These are phyloP conservation scores for Vulpes vulpes DNA, from an alignment of 2,113 vertebrate species.

Conservation along the genomic window DNA sequence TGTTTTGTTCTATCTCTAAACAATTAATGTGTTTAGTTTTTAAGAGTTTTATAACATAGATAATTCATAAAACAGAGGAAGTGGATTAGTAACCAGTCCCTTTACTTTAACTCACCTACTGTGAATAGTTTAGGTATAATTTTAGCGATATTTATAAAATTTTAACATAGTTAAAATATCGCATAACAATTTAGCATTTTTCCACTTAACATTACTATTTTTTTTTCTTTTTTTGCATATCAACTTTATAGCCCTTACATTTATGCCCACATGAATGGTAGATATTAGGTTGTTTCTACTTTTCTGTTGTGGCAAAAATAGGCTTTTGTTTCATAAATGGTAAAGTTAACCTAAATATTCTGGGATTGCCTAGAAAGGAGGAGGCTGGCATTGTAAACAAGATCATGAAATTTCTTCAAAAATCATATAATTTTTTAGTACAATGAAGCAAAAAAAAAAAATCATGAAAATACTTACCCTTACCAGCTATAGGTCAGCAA, in stretches of 20 bases:
- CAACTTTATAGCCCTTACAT: neutral
- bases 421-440: neutral
- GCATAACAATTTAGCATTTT: neutral
- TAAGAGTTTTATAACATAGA: neutral
- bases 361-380: neutral
- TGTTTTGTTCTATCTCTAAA: conserved; percentile 8
- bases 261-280: neutral
- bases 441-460: neutral
- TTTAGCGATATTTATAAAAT: neutral
- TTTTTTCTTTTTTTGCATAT: too few species aligned
- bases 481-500: conserved; percentile 75
- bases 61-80: neutral
- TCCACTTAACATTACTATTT: neutral
- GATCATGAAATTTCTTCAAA: neutral
- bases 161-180: neutral
- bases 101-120: neutral
- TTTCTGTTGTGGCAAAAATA: neutral
- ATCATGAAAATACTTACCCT: conserved; percentile 68
- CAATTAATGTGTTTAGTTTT: neutral
- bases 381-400: neutral
- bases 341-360: neutral
- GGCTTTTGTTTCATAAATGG: conserved; percentile 7
- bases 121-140: neutral
- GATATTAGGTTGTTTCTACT: neutral
- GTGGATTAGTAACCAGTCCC: neutral